Evolutionary conservation across 2,888 invertebrate genomes (phyloP), one percentile per base, ranked within the genome.

Genomic region (Tuberolachnus salignus): DNA sequence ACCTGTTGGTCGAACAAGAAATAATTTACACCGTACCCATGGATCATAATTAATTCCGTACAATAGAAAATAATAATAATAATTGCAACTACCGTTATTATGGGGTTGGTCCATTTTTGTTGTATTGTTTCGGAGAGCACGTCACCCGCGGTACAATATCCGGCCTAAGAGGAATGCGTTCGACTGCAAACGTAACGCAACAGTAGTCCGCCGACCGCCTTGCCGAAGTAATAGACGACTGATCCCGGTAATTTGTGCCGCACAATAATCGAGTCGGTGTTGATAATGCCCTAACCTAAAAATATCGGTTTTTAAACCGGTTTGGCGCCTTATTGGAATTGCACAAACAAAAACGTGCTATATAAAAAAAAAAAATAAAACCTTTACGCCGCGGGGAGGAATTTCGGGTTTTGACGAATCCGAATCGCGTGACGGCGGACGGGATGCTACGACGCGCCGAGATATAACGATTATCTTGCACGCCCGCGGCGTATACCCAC

Each of bases 231-330:
- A 19, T 55, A 19, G n/a, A 4, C 34, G 2, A 34, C 10, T 34
- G 3, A 19, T 73, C 72, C 72, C 72, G 72, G 61, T 61, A 73
- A 73, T 59, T 21, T 21, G 13, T 6, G 16, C 0, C 19, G 16
- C 26, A 1, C n/a, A 9, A 9, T n/a, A 51, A n/a, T 42, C n/a
- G 44, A 1, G n/a, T n/a, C 11, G 8, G 6, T 4, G 21, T 9
- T 71, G 71, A 71, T 71, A 71, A 71, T n/a, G 23, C 19, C 10
- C 16, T 57, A 71, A 71, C 71, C 71, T 71, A 23, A 14, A 59
- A 23, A 16, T 11, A 66, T 46, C 42, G 34, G n/a, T n/a, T 57
- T 42, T 2, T 16, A 42, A 69, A 69, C 53, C 44, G 19, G 44
- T 71, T 57, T 57, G 70, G 57, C 51, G 55, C 42, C 55, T 44